These are phyloP conservation scores for Callipepla californica DNA, from an alignment of 2,113 vertebrate genomes.

Conservation along the genomic window DNA sequence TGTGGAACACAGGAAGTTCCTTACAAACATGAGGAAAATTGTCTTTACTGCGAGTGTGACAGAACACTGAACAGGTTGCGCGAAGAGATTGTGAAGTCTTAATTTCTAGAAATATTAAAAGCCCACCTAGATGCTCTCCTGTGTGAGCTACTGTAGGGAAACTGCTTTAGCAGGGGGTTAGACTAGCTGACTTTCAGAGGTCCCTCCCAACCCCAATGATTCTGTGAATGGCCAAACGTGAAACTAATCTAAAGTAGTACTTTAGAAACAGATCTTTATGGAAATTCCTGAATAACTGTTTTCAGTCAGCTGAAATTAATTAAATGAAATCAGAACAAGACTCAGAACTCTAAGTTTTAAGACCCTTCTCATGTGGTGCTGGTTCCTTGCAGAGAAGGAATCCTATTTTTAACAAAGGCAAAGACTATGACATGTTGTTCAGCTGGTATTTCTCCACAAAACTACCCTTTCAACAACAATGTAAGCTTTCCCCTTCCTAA, in stretches of 20 bases:
- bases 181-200: too few relatives aligned
- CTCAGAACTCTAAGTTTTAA: neutral
- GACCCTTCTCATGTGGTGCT: neutral
- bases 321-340: neutral
- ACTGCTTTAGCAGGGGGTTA: too few relatives aligned
- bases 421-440: neutral
- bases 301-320: neutral
- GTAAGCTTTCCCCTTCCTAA: neutral
- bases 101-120: too few relatives aligned
- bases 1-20: too few relatives aligned
- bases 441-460: neutral
- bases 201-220: too few relatives aligned
- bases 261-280: neutral
- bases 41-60: too few relatives aligned
- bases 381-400: neutral
- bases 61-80: too few relatives aligned
- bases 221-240: too few relatives aligned
- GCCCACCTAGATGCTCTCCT: too few relatives aligned
- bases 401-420: conserved; percentile 31
- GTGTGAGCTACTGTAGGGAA: too few relatives aligned
- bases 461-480: neutral
- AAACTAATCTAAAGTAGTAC: neutral
- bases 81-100: too few relatives aligned
- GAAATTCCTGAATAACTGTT: neutral
- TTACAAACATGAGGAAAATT: too few relatives aligned